Conservation (phyloP, 2,888 invertebrate species). For the Agrochola macilenta region DNA sequence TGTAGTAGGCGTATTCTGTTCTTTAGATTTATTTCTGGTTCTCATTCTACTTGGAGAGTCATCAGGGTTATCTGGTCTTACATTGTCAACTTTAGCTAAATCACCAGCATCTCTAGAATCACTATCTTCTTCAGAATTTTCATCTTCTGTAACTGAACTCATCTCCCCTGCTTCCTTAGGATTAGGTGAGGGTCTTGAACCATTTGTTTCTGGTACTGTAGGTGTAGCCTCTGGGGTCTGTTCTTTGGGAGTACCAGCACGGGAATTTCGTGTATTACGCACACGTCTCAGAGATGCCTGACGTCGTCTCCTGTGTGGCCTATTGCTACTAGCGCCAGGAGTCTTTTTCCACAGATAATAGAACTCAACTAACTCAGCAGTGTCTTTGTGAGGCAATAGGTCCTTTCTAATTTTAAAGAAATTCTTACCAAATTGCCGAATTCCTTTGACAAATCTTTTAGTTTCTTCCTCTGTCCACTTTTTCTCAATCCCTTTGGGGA, state of each 20-base stretch:
- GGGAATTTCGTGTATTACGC: constrained; percentile 96
- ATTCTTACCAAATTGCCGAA: constrained; percentile 99
- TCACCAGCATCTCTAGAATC: constrained; percentile 96
- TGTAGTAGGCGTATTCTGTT: constrained; percentile 91
- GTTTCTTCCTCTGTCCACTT: constrained; percentile 99
- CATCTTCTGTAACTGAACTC: constrained; percentile 96
- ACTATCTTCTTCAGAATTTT: constrained; percentile 98
- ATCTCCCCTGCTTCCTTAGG: constrained; percentile 93
- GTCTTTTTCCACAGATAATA: constrained; percentile 99
- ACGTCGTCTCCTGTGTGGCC: constrained; percentile 97
- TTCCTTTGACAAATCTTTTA: constrained; percentile 99
- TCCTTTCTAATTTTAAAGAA: constrained; percentile 99
- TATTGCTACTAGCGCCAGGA: constrained; percentile 98
- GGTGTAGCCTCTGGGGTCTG: constrained; percentile 92
- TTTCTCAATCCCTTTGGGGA: constrained; percentile 98
- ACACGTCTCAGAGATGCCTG: constrained; percentile 97
- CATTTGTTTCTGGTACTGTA: constrained; percentile 88
- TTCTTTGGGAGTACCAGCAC: constrained; percentile 94
- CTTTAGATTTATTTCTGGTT: constrained; percentile 96
- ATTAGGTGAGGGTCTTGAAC: constrained; percentile 92
- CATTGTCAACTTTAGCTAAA: constrained; percentile 96
- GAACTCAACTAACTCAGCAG: constrained; percentile 99
- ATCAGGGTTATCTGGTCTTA: constrained; percentile 94
- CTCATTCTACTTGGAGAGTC: constrained; percentile 97
- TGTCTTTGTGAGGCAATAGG: constrained; percentile 98